A percentile compares a stretch with the other conserved stretches of the same genome.
These are phyloP conservation scores for Aphelenchoides fujianensis DNA, from an alignment of 1,140 invertebrate genomes.

Conservation along the genomic window DNA sequence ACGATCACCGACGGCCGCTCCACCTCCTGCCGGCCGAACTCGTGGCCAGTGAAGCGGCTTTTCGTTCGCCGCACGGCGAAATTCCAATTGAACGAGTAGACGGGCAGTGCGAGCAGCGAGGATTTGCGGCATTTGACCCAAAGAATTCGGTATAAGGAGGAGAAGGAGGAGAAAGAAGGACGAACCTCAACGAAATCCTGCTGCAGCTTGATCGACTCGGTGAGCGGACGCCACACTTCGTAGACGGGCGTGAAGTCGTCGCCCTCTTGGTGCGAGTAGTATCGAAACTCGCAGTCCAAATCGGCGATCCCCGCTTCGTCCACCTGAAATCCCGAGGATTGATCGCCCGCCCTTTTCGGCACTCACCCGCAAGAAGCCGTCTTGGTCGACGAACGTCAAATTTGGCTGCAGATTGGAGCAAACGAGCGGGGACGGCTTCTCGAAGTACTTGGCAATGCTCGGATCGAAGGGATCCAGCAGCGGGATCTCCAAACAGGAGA, in stretches of 20 bases:
- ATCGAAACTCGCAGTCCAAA: conserved; percentile 24
- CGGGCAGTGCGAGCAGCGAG: no score
- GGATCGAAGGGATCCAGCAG: conserved; percentile 24
- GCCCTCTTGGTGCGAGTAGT: conserved; percentile 21
- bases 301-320: neutral
- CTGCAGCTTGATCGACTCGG: conserved; percentile 17
- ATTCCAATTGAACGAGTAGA: no score
- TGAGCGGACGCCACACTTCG: neutral
- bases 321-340: conserved; percentile 18
- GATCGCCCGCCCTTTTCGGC: neutral
- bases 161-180: neutral
- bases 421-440: conserved; percentile 16
- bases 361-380: conserved; percentile 21
- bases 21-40: conserved; percentile 18
- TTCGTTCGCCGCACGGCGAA: no score
- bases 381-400: conserved; percentile 17
- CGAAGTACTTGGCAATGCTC: conserved; percentile 30
- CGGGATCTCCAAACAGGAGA: conserved; percentile 10
- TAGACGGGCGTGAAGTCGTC: conserved; percentile 21
- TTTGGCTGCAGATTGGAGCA: conserved; percentile 27
- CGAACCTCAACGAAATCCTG: conserved; percentile 28
- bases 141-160: no score
- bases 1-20: conserved; percentile 29
- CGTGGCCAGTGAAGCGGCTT: no score
- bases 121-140: no score